A percentile compares a stretch with the other conserved stretches of the same genome.
Conservation (phyloP, 2,113 vertebrate genomes). For the Tragelaphus scriptus region DNA sequence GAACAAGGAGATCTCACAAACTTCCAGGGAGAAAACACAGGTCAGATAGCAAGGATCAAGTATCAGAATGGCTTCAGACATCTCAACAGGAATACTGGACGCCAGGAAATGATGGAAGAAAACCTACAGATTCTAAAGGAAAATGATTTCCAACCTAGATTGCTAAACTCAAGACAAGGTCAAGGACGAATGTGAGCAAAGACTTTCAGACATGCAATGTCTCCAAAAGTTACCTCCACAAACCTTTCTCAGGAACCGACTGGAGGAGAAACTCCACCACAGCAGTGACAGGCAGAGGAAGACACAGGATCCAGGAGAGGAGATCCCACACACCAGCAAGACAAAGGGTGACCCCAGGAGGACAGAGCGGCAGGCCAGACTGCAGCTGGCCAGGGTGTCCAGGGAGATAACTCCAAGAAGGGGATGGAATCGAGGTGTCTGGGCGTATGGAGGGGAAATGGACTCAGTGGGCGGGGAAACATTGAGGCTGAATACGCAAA, state of each 20-base stretch:
- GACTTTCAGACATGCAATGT: not conserved
- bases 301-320: not conserved
- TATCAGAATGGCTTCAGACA: accelerated
- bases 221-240: not conserved
- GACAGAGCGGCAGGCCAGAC: not conserved
- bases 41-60: not conserved
- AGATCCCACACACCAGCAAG: not conserved
- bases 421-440: not conserved
- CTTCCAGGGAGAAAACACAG: not conserved
- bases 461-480: not conserved
- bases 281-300: not conserved
- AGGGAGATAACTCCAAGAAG: not conserved
- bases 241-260: not conserved
- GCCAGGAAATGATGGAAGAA: too few relatives aligned
- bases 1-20: not conserved
- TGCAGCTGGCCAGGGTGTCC: not conserved
- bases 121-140: not conserved
- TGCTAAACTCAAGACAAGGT: not conserved
- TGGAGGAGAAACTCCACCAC: not conserved
- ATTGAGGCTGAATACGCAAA: not conserved
- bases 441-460: accelerated
- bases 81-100: not conserved
- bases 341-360: not conserved
- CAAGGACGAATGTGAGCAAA: not conserved
- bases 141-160: not conserved